These are phyloP conservation scores for rat (Rattus norvegicus) DNA, from an alignment of 2,113 vertebrate species.

Conservation along the genomic window DNA sequence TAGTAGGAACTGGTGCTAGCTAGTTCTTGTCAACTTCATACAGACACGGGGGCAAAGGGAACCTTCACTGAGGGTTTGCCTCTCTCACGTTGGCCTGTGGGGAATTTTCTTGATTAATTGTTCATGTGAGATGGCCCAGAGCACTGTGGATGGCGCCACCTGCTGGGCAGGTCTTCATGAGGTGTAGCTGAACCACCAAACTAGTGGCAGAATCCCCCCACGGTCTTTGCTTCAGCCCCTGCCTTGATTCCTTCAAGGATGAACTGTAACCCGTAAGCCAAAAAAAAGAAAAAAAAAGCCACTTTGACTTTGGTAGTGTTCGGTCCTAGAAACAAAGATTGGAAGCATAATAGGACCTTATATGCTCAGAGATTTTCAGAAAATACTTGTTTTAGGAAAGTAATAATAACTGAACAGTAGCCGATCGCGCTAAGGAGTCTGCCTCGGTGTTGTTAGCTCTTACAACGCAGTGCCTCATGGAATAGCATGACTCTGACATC, in stretches of 20 bases:
- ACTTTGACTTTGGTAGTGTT: not conserved
- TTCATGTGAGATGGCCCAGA: not conserved
- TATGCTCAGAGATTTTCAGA: not conserved
- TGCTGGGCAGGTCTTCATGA: not conserved
- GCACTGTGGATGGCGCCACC: not conserved
- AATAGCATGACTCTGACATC: not conserved
- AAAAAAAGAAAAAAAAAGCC: not conserved
- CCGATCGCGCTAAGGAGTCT: not conserved
- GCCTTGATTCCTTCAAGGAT: not conserved
- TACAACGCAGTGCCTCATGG: not conserved
- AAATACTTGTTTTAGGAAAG: not conserved
- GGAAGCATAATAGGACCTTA: not conserved
- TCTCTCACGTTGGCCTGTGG: not conserved
- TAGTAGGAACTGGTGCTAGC: fast-evolving
- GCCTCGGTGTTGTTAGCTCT: not conserved
- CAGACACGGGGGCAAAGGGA: not conserved
- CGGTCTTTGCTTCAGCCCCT: not conserved
- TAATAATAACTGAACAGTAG: not conserved
- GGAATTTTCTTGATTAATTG: not conserved
- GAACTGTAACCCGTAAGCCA: not conserved
- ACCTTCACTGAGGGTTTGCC: not conserved
- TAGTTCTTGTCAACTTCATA: not conserved
- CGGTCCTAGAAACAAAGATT: not conserved
- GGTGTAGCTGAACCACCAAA: not conserved
- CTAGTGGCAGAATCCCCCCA: too few species aligned